Conservation (phyloP, 2,113 vertebrate species). For the Passerina amoena region DNA sequence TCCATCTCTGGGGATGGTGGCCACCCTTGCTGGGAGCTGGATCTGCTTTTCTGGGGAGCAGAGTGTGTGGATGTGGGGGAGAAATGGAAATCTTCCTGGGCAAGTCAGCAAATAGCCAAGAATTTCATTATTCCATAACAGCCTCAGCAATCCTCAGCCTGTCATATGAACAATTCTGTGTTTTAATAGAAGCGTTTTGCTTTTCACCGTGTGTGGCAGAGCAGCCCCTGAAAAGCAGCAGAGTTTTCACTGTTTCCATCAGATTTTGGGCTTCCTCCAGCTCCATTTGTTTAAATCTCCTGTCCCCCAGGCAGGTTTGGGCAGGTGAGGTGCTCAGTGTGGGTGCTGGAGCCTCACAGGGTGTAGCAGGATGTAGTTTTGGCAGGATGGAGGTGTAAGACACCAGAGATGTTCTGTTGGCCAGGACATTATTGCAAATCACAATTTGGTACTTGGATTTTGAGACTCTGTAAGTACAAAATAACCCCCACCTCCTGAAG, state of each 20-base stretch:
- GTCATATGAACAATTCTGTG: not conserved
- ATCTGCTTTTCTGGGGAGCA: not conserved
- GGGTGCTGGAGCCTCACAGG: not conserved
- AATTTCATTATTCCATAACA: not conserved
- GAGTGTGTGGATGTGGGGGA: not conserved
- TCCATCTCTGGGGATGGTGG: not conserved
- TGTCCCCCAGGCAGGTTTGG: not conserved
- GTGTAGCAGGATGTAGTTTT: not conserved
- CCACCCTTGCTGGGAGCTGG: not conserved
- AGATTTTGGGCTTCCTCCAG: not conserved
- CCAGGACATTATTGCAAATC: not conserved
- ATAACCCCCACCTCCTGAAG: not conserved
- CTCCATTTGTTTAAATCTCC: not conserved
- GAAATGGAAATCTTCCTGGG: not conserved
- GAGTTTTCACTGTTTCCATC: not conserved
- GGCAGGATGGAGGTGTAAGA: not conserved
- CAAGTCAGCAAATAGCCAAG: not conserved
- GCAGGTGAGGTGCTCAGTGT: rapidly evolving
- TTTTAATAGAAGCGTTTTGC: not conserved
- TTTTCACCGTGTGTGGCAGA: not conserved
- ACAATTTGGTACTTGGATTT: not conserved
- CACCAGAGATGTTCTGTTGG: not conserved
- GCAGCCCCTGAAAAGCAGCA: not conserved
- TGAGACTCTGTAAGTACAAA: not conserved
- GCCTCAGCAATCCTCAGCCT: not conserved